Evolutionary conservation across 2,888 invertebrate species (phyloP).

Genomic region (Andrena minutula): DNA sequence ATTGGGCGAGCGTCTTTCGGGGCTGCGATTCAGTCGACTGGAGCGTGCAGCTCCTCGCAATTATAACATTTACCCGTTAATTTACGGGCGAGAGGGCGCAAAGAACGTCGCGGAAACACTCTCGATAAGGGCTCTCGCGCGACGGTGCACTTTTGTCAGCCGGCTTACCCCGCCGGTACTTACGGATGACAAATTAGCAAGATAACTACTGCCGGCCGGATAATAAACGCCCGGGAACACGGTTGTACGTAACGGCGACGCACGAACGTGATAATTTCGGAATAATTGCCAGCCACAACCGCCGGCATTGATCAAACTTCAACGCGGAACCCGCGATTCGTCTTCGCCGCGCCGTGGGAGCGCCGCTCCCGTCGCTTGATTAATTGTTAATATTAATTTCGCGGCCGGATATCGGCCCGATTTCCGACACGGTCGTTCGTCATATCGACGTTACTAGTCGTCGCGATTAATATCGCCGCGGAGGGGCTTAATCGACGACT

Average conservation of each 20-base stretch:
- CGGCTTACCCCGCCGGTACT: constrained; percentile 48
- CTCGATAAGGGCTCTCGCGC: constrained; percentile 53
- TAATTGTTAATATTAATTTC: constrained; percentile 63
- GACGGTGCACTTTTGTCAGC: constrained; percentile 61
- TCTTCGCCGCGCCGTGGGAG: constrained; percentile 9
- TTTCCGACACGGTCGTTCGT: constrained; percentile 6
- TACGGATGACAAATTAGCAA: constrained; percentile 70
- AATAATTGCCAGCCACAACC: constrained; percentile 50
- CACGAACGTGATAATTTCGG: constrained; percentile 61
- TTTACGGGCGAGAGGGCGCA: constrained; percentile 40
- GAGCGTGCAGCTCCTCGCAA: constrained; percentile 28
- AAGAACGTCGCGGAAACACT: constrained; percentile 48
- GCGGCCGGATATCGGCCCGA: constrained; percentile 16
- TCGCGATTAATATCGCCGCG: constrained; percentile 17
- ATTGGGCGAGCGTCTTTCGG: constrained; percentile 17
- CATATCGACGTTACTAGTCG: constrained; percentile 14
- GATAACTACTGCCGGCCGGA: constrained; percentile 66
- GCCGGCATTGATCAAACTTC: constrained; percentile 57
- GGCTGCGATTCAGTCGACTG: constrained; percentile 1
- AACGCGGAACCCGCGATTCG: constrained; percentile 25
- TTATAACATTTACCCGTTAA: constrained; percentile 56
- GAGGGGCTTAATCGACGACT: constrained; percentile 22
- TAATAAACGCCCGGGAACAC: constrained; percentile 66
- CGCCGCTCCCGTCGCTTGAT: constrained; percentile 31
- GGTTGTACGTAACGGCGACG: constrained; percentile 49